These are phyloP conservation scores for Matsumurasca onukii DNA, from an alignment of 1,140 invertebrate species.

Conservation along the genomic window DNA sequence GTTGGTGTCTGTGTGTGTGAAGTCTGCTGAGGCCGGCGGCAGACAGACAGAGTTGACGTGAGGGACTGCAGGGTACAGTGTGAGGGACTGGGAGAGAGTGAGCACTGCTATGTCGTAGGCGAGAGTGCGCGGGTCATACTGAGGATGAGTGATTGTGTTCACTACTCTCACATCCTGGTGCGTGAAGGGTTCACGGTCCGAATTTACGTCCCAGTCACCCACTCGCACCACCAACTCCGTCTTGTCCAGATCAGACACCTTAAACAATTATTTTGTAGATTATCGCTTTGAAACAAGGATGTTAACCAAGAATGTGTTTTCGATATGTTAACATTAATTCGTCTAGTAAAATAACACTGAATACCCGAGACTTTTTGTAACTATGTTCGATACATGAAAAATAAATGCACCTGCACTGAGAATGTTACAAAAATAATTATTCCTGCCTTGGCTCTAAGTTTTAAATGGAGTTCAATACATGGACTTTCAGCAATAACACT, in stretches of 20 bases:
- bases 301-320: neutral
- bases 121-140: slow-evolving; percentile 44
- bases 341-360: neutral
- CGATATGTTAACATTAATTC: neutral
- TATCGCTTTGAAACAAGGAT: neutral
- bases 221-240: slow-evolving; percentile 24
- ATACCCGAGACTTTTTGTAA: too few relatives aligned
- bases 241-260: neutral
- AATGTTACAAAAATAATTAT: too few relatives aligned
- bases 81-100: slow-evolving; percentile 51
- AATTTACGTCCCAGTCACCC: slow-evolving; percentile 58
- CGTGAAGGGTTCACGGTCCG: slow-evolving; percentile 52
- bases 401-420: too few relatives aligned
- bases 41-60: slow-evolving; percentile 73
- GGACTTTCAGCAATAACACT: too few relatives aligned
- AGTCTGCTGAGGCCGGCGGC: slow-evolving; percentile 49
- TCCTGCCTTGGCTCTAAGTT: too few relatives aligned
- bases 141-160: slow-evolving; percentile 45
- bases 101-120: slow-evolving; percentile 52
- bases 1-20: slow-evolving; percentile 43
- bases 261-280: neutral
- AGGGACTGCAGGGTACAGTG: slow-evolving; percentile 49
- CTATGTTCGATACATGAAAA: too few relatives aligned
- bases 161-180: slow-evolving; percentile 55
- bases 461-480: too few relatives aligned